Evolutionary conservation across 2,797 vertebrate species (phyloP), one percentile per base, ranked within the genome.

Genomic region (Heliangelus exortis): DNA sequence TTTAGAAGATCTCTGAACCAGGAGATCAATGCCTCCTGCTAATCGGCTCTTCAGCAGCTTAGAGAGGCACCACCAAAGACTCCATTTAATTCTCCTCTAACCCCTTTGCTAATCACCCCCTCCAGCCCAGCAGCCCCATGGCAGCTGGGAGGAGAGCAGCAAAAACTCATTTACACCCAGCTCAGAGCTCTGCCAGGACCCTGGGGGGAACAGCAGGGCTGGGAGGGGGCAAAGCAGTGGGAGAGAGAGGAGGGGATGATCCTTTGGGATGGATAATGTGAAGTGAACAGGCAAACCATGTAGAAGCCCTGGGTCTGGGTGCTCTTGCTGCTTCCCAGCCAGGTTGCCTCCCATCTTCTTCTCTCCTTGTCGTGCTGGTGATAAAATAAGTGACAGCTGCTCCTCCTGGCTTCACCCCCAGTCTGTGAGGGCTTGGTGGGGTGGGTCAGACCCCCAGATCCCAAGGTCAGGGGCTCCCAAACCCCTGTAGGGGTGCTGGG

Each of bases 1-100:
- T 91, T 94, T 84, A 94, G 90, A 96, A 91, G 72, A 92, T 95
- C 73, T 96, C 94, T 95, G 84, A 89, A 92, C 84, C 89, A 71
- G 61, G 78, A 97, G 92, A 96, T 96, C 93, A 96, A 84, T 92
- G 79, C 81, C 81, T 96, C 71, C 91, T 65, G 80, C 87, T 97
- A 96, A 96, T 96, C 92, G 89, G 76, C 73, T 96, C 92, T 92
- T 95, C 90, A 95, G 80, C 78, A 78, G 94, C 94, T 94, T 95
- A 96, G 95, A 94, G 95, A 95, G 93, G 86, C 65, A 89, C 80
- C 63, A 16, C 81, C 80, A 88, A 92, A 84, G 62, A 80, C 80
- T 91, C 76, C 0, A 22, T 94, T 96, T 90, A 89, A 96, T 97
- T 96, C 92, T 84, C 85, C 95, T 92, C 48, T 89, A 84, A 90